Evolutionary conservation across 1,140 invertebrate genomes (phyloP), one percentile per base, ranked within the genome.

Genomic region (Papilio polytes): DNA sequence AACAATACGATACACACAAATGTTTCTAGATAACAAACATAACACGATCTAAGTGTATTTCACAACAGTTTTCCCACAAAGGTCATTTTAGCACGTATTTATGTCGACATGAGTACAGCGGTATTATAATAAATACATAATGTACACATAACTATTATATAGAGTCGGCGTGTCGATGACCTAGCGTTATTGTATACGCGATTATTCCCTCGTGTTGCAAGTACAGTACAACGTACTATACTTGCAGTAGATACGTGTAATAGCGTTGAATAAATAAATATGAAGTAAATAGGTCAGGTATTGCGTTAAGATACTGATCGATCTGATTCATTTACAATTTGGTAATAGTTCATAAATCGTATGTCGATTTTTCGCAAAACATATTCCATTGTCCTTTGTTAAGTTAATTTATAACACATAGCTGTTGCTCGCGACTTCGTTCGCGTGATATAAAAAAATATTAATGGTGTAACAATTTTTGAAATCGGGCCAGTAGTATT

Each of bases 111-210:
- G 12, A 31, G 22, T 15, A 31, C 13, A 63, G 13, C 12, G 4
- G 2, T 66, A 31, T 66, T 66, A 31, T 66, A 63, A 20, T 22
- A 59, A 63, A 22, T 26, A 63, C n/a, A 63, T 20, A 63, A 63
- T 26, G 22, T 22, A 22, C 20, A 63, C n/a, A 63, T 59, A 26
- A 26, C 56, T 12, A 2, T 4, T 20, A 63, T 3, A 63, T 66
- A 66, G 63, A 31, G 63, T 66, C 63, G 12, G 31, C 63, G 36
- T 66, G 63, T 66, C 63, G 63, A 66, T 66, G 63, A 66, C 63
- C 63, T n/a, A 66, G 22, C 26, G 9, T n/a, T n/a, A 66, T 66
- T 66, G 56, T 59, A 66, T 66, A 63, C 20, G 56, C 20, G 63
- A 66, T 15, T 66, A 66, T 66, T 66, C 10, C 59, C 59, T 12